Evolutionary conservation across 2,797 vertebrate species (phyloP).

Genomic region (Sparidentex hasta): DNA sequence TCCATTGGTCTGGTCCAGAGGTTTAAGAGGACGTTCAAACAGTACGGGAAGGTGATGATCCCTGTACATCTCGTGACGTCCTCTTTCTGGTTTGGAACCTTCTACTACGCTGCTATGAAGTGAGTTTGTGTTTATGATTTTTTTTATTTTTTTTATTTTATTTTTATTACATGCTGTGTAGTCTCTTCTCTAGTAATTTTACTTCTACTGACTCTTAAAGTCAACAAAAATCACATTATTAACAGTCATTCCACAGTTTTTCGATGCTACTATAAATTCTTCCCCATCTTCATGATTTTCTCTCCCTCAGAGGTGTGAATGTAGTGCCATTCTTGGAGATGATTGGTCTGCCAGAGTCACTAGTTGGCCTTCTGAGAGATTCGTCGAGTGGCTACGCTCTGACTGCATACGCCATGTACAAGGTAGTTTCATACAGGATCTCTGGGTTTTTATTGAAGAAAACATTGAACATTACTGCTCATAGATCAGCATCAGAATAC

Average conservation of each 20-base stretch:
- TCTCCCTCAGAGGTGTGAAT: conserved; percentile 91
- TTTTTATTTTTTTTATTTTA: too few relatives aligned
- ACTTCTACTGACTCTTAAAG: too few relatives aligned
- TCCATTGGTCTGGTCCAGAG: conserved; percentile 93
- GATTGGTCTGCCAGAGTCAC: conserved; percentile 91
- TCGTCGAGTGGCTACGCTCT: conserved; percentile 95
- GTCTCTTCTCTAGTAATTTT: background rate
- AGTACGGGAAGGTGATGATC: conserved; percentile 98
- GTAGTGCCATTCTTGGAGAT: conserved; percentile 94
- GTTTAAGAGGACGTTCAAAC: conserved; percentile 96
- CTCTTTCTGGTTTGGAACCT: conserved; percentile 93
- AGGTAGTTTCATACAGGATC: conserved; percentile 86
- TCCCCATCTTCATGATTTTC: background rate
- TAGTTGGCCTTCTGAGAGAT: conserved; percentile 92
- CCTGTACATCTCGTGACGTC: conserved; percentile 95
- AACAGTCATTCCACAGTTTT: background rate
- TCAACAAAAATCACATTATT: background rate
- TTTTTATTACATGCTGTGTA: too few relatives aligned
- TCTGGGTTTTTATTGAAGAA: background rate
- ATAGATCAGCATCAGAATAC: background rate
- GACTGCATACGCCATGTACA: conserved; percentile 97
- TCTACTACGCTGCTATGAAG: conserved; percentile 98
- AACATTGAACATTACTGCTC: background rate
- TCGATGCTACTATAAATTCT: background rate
- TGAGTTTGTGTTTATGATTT: conserved; percentile 83